phyloP scores from a whole-genome alignment of 2,797 vertebrate species.

The Xenentodon cancila region DNA sequence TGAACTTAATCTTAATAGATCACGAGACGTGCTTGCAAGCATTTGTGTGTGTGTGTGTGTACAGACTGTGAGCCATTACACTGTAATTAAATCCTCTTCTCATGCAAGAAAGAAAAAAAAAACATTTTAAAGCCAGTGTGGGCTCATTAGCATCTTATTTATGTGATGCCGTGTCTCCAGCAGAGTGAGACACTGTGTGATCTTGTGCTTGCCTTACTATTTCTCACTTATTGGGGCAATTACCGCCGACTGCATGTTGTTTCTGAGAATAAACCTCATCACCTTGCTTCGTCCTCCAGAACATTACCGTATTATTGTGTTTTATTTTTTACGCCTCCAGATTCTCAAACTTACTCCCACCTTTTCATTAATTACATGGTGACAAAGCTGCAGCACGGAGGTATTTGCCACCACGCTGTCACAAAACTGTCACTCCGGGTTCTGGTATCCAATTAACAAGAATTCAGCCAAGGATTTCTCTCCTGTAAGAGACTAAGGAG shows the following conservation, averaged over 20 bases:
- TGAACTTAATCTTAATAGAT: too few relatives aligned
- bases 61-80: too few relatives aligned
- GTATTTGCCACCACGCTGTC: constrained; percentile 44
- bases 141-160: not conserved
- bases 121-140: too few relatives aligned
- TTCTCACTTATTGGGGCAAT: constrained; percentile 8
- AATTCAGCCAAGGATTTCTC: constrained; percentile 52
- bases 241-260: constrained; percentile 1
- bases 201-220: not conserved
- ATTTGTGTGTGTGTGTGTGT: too few relatives aligned
- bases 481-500: constrained; percentile 48
- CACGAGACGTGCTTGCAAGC: too few relatives aligned
- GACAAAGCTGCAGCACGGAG: constrained; percentile 46
- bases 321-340: constrained; percentile 16
- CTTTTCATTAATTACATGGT: constrained; percentile 50
- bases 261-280: not conserved
- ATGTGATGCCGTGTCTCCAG: not conserved
- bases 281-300: not conserved
- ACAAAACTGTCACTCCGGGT: constrained; percentile 58
- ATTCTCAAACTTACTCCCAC: constrained; percentile 18
- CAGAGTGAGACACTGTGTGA: not conserved
- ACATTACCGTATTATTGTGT: not conserved
- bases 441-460: constrained; percentile 67
- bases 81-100: too few relatives aligned
- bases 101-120: too few relatives aligned